A percentile compares a stretch with the other conserved stretches of the same genome.
Evolutionary conservation across 2,113 vertebrate genomes (phyloP).

Genomic region (Zosterops pallidus): DNA sequence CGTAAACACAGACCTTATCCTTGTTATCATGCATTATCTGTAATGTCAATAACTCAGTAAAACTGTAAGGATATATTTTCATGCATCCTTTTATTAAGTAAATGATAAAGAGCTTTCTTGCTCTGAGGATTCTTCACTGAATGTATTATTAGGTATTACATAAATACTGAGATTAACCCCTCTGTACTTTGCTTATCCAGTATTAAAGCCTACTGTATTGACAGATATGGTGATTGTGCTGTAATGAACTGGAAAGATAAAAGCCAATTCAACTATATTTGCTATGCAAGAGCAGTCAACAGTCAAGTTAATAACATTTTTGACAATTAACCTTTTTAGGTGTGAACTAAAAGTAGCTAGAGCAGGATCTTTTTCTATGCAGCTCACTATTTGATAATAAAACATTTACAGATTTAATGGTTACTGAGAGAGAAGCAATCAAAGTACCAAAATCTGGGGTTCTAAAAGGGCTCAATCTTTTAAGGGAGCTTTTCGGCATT

Average conservation of each 20-base stretch:
- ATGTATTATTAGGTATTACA: neutral
- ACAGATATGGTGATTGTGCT: neutral
- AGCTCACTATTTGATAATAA: neutral
- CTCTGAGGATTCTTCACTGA: neutral
- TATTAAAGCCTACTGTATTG: neutral
- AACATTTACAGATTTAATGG: neutral
- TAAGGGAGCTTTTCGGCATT: neutral
- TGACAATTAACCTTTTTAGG: neutral
- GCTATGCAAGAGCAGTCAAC: neutral
- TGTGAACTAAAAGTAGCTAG: neutral
- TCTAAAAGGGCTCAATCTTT: neutral
- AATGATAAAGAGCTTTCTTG: neutral
- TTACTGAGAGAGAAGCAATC: neutral
- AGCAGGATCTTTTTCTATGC: neutral
- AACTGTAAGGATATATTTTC: neutral
- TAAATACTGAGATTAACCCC: constrained; percentile 2
- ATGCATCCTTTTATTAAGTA: neutral
- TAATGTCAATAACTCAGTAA: neutral
- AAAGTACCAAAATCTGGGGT: neutral
- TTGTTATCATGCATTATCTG: neutral
- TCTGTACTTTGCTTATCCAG: neutral
- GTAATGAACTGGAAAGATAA: neutral
- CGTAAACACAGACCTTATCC: neutral
- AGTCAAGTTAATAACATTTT: neutral
- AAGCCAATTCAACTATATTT: neutral